Base-by-base conservation (phyloP, 1,140 invertebrate species). In the Phymastichus coffea region DNA sequence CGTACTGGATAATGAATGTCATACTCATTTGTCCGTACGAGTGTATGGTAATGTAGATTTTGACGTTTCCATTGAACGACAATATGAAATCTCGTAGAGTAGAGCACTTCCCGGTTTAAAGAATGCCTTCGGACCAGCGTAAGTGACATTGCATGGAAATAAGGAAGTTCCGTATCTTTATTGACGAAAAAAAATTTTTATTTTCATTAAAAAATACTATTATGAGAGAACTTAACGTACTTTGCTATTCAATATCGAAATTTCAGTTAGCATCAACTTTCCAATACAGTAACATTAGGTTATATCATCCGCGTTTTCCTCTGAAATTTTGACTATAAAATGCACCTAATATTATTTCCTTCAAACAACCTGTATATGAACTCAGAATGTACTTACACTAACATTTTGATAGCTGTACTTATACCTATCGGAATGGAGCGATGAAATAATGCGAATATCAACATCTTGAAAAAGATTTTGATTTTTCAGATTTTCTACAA, bases 41-140 rank as follows among this genome's bases (percentile, higher is more conserved):
- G 62, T 92, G 90, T 9, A 92, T 67, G 1, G 87, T 86, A 23
- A 92, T 72, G 65, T 90, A 92, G 51, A 88, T 76, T 28, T 84
- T 76, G 3, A 87, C 76, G 2, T 81, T 75, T 9, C 78, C 71
- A 3, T 74, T 69, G 19, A 82, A 68, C n/a, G 77, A 67, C 33
- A 75, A 70, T 10, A 88, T 75, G 43, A 82, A 86, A 12, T 83
- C 68, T n/a, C 83, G 79, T 2, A 91, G 70, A 1, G 84, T 77
- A 30, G 74, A 71, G 1, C n/a, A n/a, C 87, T 85, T 76, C 94
- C 92, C 2, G 84, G 79, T 77, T 93, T 91, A 0, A 90, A 92
- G 68, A 91, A 91, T 1, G 88, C 70, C 19, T 74, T 65, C 0
- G 81, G 75, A 12, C 91, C 91, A 52, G 86, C 86, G 68, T 85